Percentiles rank a stretch among this genome's conserved stretches.
Evolutionary conservation across 2,888 invertebrate genomes (phyloP).

Genomic region (Elgonia sp.): DNA sequence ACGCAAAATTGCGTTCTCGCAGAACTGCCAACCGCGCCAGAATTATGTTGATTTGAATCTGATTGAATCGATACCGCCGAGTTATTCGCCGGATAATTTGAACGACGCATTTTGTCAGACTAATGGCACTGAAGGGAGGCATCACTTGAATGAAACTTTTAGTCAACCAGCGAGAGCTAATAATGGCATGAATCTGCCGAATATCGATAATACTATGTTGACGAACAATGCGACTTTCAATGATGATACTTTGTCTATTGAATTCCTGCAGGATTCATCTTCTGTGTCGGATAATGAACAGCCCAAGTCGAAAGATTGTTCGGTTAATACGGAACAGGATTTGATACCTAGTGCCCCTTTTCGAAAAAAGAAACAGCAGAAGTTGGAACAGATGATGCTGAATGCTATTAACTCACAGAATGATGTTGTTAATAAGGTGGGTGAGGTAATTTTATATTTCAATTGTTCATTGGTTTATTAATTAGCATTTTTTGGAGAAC

Average conservation of each 20-base stretch:
- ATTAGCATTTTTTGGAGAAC: no score
- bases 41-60: conserved; percentile 77
- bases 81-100: conserved; percentile 84
- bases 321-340: conserved; percentile 82
- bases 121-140: conserved; percentile 77
- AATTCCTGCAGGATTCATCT: conserved; percentile 84
- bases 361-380: conserved; percentile 85
- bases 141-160: conserved; percentile 84
- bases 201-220: conserved; percentile 82
- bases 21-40: conserved; percentile 80
- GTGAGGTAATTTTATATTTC: no score
- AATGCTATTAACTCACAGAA: conserved; percentile 85
- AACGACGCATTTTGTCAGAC: conserved; percentile 85
- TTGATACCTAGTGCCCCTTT: conserved; percentile 83
- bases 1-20: conserved; percentile 79
- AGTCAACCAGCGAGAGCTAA: conserved; percentile 72
- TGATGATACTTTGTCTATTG: conserved; percentile 85
- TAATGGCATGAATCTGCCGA: conserved; percentile 77
- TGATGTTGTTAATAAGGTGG: conserved; percentile 86
- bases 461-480: no score
- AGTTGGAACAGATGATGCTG: conserved; percentile 85
- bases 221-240: conserved; percentile 86
- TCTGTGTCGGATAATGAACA: conserved; percentile 82
- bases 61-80: conserved; percentile 79
- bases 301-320: conserved; percentile 82